A percentile compares a stretch with the other conserved stretches of the same genome.
phyloP scores from a whole-genome alignment of 1,140 invertebrate genomes.

The Euwallacea similis region DNA sequence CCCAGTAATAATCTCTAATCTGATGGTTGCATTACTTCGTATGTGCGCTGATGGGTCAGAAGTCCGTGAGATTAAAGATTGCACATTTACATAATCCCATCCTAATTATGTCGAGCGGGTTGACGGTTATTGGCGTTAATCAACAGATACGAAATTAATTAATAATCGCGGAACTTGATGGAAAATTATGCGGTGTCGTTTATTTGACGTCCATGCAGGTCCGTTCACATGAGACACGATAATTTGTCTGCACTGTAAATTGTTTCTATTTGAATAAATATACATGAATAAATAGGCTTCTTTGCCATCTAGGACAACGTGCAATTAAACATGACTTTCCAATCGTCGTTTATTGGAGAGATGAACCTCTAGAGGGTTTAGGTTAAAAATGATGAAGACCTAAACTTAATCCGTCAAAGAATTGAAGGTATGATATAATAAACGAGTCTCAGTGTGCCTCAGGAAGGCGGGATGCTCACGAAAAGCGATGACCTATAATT shows the following conservation, averaged over 20 bases:
- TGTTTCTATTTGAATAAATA: slow-evolving; percentile 5
- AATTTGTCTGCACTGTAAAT: slow-evolving; percentile 3
- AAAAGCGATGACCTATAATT: slow-evolving; percentile 49
- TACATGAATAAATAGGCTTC: neutral
- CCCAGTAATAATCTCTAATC: too few species aligned
- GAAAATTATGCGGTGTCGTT: slow-evolving; percentile 6
- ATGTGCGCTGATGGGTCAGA: neutral
- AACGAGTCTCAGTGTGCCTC: neutral
- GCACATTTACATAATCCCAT: slow-evolving; percentile 14
- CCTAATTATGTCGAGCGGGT: slow-evolving; percentile 14
- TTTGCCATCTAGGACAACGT: too few species aligned
- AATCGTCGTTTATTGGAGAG: too few species aligned
- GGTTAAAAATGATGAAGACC: neutral
- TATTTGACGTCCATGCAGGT: slow-evolving; percentile 4
- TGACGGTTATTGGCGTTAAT: slow-evolving; percentile 12
- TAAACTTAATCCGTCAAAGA: neutral
- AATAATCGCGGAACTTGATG: slow-evolving; percentile 5
- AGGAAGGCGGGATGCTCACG: slow-evolving; percentile 15
- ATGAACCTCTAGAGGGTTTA: neutral
- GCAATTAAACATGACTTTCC: too few species aligned
- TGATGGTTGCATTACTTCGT: too few species aligned
- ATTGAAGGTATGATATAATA: neutral
- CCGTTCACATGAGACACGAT: slow-evolving; percentile 5
- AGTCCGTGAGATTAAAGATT: slow-evolving; percentile 5
- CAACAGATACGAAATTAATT: slow-evolving; percentile 13